Evolutionary conservation across 2,797 vertebrate genomes (phyloP), one percentile per base, ranked within the genome.

Genomic region (Rhadinocentrus ornatus): DNA sequence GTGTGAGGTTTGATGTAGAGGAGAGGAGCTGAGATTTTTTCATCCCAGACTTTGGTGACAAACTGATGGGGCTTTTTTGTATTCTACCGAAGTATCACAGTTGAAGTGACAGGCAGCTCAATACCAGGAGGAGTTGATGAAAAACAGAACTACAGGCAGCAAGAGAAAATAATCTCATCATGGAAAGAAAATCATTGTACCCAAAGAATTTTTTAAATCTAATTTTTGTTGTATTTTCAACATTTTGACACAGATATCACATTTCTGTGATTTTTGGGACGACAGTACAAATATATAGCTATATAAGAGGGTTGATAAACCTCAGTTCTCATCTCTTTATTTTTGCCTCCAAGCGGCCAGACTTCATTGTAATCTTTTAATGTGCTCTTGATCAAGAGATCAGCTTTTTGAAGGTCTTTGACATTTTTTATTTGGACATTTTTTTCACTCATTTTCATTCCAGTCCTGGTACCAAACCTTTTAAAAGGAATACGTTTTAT

Each of bases 11-110:
- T 73, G 63, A 71, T 78, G 60, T 57, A 13, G 18, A 22, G 15
- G 20, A 59, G 37, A 37, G 34, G 1, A 39, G 22, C 9, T 37
- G 65, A 72, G 63, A 76, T 73, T 79, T 78, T 73, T 80, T 73
- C 66, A 84, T 66, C 60, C 27, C 66, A 70, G 64, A 78, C 56
- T 71, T 67, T 75, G 57, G 80, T 72, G 78, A 70, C 77, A 78
- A 78, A 81, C 74, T 82, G 62, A 78, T 74, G 76, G 22, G n/a
- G 15, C 41, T 78, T 63, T n/a, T 82, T 80, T 78, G 67, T 71
- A 44, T 39, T 73, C 26, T 64, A 32, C 63, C 53, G 66, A 48
- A 61, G 68, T 4, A 2, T 78, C 34, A 1, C 12, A 10, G 11
- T 67, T 63, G 18, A 55, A 62, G 41, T 75, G 69, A 59, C 31